Percentiles rank a stretch among this genome's conserved stretches.
Conservation (phyloP, 2,113 vertebrate genomes). For the Piaya cayana region DNA sequence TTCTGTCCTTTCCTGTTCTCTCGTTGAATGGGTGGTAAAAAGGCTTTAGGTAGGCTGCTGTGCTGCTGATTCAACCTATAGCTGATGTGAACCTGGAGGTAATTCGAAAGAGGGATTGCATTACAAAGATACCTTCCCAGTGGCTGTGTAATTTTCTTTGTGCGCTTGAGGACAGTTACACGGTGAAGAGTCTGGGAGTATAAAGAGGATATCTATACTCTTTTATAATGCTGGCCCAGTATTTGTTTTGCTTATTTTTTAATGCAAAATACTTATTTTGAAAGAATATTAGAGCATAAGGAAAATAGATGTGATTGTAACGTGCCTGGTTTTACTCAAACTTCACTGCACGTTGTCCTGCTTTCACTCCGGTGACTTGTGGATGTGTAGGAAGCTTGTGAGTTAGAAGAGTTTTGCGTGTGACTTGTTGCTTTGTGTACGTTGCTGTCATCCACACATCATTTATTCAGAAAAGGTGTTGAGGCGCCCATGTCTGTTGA, state of each 20-base stretch:
- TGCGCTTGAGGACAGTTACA: not conserved
- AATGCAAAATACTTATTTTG: not conserved
- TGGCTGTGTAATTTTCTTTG: not conserved
- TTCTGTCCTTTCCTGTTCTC: not conserved
- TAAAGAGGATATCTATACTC: not conserved
- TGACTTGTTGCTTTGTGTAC: not conserved
- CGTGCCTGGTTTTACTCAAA: not conserved
- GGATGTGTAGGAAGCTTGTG: not conserved
- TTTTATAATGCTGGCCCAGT: conserved; percentile 12
- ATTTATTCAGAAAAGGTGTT: not conserved
- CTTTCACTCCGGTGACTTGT: not conserved
- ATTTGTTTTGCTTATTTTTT: not conserved
- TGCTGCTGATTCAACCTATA: not conserved
- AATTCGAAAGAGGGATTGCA: not conserved
- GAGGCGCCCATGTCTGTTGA: not conserved
- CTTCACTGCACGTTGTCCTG: not conserved
- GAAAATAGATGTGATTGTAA: not conserved
- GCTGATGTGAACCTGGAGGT: not conserved
- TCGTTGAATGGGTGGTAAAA: not conserved
- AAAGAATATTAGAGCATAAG: not conserved
- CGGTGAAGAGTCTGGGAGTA: not conserved
- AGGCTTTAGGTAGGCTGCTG: not conserved
- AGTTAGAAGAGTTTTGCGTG: not conserved
- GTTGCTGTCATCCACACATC: not conserved
- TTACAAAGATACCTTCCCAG: not conserved